A percentile compares a stretch with the other conserved stretches of the same genome.
These are phyloP conservation scores for Anneissia japonica DNA, from an alignment of 35 echinoderm and acorn worm genomes.

Conservation along the genomic window DNA sequence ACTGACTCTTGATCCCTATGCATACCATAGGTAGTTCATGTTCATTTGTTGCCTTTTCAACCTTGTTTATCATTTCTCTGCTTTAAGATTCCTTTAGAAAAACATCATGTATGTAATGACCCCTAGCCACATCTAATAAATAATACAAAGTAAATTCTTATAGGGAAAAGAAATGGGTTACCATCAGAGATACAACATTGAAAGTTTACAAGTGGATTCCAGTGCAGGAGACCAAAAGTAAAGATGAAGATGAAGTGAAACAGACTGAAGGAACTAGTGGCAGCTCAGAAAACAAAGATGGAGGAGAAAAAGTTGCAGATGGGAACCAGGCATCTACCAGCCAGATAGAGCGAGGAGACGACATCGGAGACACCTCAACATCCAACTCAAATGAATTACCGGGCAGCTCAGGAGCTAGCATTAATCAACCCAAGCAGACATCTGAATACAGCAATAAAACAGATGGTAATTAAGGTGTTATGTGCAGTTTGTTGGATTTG, in stretches of 20 bases:
- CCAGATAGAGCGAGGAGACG: not conserved
- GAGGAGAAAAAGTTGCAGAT: constrained; percentile 13
- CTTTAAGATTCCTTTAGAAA: not conserved
- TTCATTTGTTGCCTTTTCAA: not conserved
- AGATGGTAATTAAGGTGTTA: not conserved
- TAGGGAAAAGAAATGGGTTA: constrained; percentile 99
- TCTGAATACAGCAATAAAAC: not conserved
- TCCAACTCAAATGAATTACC: not conserved
- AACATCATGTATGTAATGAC: not conserved
- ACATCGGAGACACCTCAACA: not conserved
- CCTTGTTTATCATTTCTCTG: not conserved
- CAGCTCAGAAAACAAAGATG: constrained; percentile 15
- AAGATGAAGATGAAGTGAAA: constrained; percentile 25
- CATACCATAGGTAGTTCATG: too few relatives aligned
- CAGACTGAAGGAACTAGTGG: not conserved
- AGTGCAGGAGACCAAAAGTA: constrained; percentile 55
- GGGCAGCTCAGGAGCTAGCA: not conserved
- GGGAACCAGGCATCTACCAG: not conserved
- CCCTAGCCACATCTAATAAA: not conserved
- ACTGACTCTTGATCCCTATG: too few relatives aligned
- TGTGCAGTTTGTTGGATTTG: too few relatives aligned
- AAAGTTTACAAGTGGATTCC: constrained; percentile 94
- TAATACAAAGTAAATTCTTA: not conserved
- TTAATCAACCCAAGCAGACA: not conserved
- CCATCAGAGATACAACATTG: constrained; percentile 77